Conservation (phyloP, 2,797 vertebrate genomes). For the Macrochelys suwanniensis region DNA sequence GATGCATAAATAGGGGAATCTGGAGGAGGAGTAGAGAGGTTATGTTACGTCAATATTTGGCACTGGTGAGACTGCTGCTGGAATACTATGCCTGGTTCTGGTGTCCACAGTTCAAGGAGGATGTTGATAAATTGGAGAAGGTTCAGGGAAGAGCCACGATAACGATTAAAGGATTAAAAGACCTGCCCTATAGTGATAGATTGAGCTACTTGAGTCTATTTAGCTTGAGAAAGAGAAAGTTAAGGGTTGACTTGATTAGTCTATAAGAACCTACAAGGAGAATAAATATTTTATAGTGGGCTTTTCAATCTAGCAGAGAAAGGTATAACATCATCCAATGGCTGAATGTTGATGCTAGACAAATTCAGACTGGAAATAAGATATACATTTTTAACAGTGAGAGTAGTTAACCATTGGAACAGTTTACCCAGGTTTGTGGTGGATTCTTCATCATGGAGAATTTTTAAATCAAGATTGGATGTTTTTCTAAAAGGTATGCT, state of each 20-base stretch:
- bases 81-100: background rate
- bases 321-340: background rate
- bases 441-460: too few relatives aligned
- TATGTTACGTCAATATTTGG: background rate
- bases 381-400: too few relatives aligned
- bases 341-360: background rate
- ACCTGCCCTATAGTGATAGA: background rate
- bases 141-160: background rate
- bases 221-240: too few relatives aligned
- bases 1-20: background rate
- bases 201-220: background rate
- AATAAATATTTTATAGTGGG: background rate
- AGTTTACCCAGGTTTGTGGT: too few relatives aligned
- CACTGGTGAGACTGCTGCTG: background rate
- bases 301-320: background rate
- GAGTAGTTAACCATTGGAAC: too few relatives aligned
- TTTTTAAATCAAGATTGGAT: too few relatives aligned
- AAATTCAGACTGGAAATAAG: background rate
- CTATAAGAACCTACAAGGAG: background rate
- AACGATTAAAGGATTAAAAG: background rate
- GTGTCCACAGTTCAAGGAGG: background rate
- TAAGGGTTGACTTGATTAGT: background rate
- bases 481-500: too few relatives aligned
- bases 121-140: background rate
- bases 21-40: background rate